Conservation (phyloP, 2,888 invertebrate species). For the Exephanes ischioxanthus region DNA sequence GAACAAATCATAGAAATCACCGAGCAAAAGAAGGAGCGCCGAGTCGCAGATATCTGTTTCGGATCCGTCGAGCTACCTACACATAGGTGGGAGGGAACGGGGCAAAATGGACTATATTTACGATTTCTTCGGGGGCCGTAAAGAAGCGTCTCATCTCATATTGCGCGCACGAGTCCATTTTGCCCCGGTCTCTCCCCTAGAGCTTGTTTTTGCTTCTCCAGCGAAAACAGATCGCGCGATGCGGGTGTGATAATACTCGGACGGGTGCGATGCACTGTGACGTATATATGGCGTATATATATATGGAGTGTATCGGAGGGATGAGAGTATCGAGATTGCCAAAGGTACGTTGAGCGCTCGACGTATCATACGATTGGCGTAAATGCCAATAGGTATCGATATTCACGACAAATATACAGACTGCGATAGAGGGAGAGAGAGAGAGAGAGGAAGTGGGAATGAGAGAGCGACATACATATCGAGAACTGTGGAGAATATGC, state of each 20-base stretch:
- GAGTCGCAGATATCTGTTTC: not conserved
- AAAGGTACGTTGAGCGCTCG: conserved; percentile 71
- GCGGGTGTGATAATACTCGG: conserved; percentile 31
- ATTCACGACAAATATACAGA: conserved; percentile 71
- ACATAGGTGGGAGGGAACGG: not conserved
- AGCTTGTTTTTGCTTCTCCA: conserved; percentile 18
- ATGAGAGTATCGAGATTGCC: conserved; percentile 74
- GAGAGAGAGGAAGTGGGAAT: not conserved
- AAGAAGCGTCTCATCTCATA: not conserved
- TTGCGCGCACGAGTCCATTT: not conserved
- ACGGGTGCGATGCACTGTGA: not conserved
- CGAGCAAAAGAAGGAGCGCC: not conserved
- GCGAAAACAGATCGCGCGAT: conserved; percentile 25
- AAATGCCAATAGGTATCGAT: conserved; percentile 76
- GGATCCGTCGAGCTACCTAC: not conserved
- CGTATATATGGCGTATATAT: not conserved
- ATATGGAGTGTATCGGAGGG: not conserved
- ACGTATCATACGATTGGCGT: conserved; percentile 72
- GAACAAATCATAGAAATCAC: conserved; percentile 24
- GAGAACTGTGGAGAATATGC: conserved; percentile 48
- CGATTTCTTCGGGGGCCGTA: not conserved
- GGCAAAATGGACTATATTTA: no score
- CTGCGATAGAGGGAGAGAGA: conserved; percentile 8
- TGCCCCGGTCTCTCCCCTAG: not conserved
- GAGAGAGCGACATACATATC: conserved; percentile 21